Evolutionary conservation across 2,888 invertebrate species (phyloP), one percentile per base, ranked within the genome.

Genomic region (Kryphioiulus occultus): DNA sequence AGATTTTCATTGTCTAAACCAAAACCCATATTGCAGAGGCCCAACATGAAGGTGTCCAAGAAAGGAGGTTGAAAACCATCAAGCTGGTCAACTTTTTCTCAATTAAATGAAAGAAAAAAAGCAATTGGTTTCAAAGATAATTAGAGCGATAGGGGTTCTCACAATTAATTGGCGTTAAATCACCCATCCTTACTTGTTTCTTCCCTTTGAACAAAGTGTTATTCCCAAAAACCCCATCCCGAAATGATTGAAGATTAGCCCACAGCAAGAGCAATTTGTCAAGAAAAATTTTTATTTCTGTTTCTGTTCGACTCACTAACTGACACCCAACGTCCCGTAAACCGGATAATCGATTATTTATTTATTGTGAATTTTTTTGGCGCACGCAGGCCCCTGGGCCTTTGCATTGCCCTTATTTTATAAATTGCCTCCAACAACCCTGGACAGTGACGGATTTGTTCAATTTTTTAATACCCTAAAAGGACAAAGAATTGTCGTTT

Each of bases 341-440:
- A n/a, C n/a, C n/a, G 59, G 59, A 59, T 59, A 59, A 59, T 59
- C 59, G 59, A 59, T 59, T 59, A 59, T 59, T 59, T 59, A 59
- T 59, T 59, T 59, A 59, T 59, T n/a, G 59, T n/a, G 15, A 17
- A 47, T 47, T 59, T 59, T 59, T 59, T 59, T n/a, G 59, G n/a
- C 3, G 5, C 59, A 7, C 4, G n/a, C n/a, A 59, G 59, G 0
- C 59, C 59, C 35, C 59, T 3, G n/a, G 59, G 59, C 59, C 19
- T 19, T 19, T 59, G 59, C 59, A 59, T 59, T 59, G 19, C 59
- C 19, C 19, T 59, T 59, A 59, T 59, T 59, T 59, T 59, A 59
- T 59, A 59, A 59, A 59, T 59, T 59, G 59, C 59, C 59, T 59
- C 59, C 59, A 59, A 59, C 19, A 5, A 59, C 19, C 7, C n/a